Evolutionary conservation across 2,797 vertebrate genomes (phyloP).

Genomic region (Myripristis jacobus): DNA sequence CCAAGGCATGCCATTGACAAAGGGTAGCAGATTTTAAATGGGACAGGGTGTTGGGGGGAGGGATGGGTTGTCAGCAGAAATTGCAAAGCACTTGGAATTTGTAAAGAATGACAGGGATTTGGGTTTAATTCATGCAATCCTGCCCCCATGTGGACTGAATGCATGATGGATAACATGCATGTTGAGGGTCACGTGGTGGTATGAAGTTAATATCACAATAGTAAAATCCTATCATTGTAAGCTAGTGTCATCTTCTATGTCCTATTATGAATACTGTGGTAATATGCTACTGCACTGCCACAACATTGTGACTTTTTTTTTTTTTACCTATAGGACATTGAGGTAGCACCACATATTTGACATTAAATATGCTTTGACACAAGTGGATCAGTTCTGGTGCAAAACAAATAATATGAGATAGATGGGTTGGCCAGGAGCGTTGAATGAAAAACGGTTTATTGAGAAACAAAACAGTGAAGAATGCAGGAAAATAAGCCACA

Average conservation of each 20-base stretch:
- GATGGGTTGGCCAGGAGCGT: constrained; percentile 18
- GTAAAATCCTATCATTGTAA: neutral
- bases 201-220: constrained; percentile 4
- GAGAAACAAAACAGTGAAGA: constrained; percentile 79
- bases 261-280: neutral
- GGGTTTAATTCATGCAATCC: constrained; percentile 68
- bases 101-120: constrained; percentile 42
- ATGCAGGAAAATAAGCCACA: constrained; percentile 82
- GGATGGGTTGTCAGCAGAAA: constrained; percentile 35
- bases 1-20: constrained; percentile 46
- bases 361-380: no score
- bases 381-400: neutral
- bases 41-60: neutral
- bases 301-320: no score
- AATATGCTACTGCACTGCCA: neutral
- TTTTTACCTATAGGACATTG: no score
- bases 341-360: no score
- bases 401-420: constrained; percentile 26
- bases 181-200: neutral
- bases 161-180: constrained; percentile 31
- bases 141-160: constrained; percentile 74
- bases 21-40: constrained; percentile 36
- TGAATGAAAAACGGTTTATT: constrained; percentile 82
- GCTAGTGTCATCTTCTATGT: no score
- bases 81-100: constrained; percentile 50